Evolutionary conservation across 2,797 vertebrate species (phyloP).

Genomic region (Ficedula albicollis): DNA sequence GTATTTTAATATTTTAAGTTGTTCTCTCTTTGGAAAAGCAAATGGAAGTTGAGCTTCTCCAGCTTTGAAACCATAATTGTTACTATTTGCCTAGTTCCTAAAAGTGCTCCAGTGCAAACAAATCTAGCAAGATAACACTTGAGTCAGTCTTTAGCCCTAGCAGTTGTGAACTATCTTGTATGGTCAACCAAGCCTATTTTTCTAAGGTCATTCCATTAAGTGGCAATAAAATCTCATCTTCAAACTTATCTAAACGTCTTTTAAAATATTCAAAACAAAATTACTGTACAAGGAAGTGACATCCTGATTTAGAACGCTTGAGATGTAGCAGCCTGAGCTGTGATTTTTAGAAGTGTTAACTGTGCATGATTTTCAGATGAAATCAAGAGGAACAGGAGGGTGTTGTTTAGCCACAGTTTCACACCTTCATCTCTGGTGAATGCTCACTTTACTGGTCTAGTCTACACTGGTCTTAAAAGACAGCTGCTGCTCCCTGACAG

Average conservation of each 20-base stretch:
- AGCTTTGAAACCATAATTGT: accelerated
- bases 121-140: not conserved
- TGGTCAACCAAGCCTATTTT: not conserved
- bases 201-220: not conserved
- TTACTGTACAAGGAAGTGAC: not conserved
- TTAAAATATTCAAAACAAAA: not conserved
- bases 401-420: constrained; percentile 48
- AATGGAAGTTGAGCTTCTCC: not conserved
- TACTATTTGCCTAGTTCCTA: not conserved
- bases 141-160: not conserved
- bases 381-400: constrained; percentile 39
- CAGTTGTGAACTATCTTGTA: not conserved
- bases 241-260: not conserved
- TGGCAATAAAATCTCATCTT: not conserved
- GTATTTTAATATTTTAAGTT: not conserved
- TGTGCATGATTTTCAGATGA: constrained; percentile 32
- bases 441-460: constrained; percentile 39
- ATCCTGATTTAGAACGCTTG: constrained; percentile 42
- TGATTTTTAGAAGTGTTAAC: constrained; percentile 58
- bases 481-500: not conserved
- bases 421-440: constrained; percentile 32
- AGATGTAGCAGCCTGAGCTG: constrained; percentile 34
- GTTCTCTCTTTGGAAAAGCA: not conserved
- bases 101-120: not conserved
- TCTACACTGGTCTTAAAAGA: constrained; percentile 24